Base-by-base conservation (phyloP, 2,113 vertebrate genomes). In the Sardina pilchardus region DNA sequence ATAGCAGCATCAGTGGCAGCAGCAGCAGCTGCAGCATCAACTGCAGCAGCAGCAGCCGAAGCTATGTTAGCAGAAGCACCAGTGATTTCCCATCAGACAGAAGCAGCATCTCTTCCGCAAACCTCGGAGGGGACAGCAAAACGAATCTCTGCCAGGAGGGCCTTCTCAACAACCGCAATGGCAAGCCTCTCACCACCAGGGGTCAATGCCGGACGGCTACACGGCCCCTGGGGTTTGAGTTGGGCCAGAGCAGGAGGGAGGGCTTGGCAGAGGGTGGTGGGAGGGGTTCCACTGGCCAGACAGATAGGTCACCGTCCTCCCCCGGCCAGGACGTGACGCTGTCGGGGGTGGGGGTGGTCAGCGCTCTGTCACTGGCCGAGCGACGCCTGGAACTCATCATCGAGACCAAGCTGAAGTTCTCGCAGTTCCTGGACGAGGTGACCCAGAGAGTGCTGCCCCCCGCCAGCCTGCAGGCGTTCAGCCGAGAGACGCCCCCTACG, bases 371-470 rank as follows among this genome's bases (percentile, higher is more conserved):
- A 0, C 94, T 93, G 81, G 71, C 71, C 2, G 71, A 78, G 71
- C 67, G 86, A 21, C 89, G 93, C 86, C 90, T 93, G 90, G 93
- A 94, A 88, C 87, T 91, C 53, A 94, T 93, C 83, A 94, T 92
- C 44, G 88, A 95, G 89, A 91, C 94, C 91, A 96, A 96, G 90
- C 90, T 94, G 48, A 96, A 94, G 86, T 98, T 98, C 91, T 98
- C 97, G 6, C 94, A 95, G 87, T 97, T 98, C 91, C 92, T 97
- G 90, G 96, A 99, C 87, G 96, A 97, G 89, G 95, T 97, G 87
- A 95, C 95, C 0, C 92, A 91, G 89, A 94, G 95, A 24, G 96
- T 98, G 47, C 93, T 98, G 24, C 92, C 95, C 85, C 95, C 95
- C 8, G 86, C 85, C 84, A 96, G 92, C 84, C 89, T 97, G 86